These are phyloP conservation scores for Nycteola revayana DNA, from an alignment of 2,888 invertebrate species.

Conservation along the genomic window DNA sequence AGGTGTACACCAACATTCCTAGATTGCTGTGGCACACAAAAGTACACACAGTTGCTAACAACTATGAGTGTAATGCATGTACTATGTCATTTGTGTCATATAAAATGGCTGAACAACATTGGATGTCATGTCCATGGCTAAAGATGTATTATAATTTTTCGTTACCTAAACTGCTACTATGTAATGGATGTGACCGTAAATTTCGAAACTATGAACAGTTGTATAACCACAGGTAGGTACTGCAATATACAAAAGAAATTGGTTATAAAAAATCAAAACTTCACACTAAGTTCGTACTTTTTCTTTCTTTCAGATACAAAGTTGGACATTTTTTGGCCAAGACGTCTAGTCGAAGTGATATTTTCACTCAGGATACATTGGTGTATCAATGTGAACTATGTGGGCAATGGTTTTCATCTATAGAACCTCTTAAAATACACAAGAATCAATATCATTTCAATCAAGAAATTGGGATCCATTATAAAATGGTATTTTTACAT, in stretches of 20 bases:
- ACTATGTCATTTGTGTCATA: conserved; percentile 59
- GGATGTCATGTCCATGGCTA: conserved; percentile 65
- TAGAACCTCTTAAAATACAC: conserved; percentile 55
- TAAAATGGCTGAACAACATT: conserved; percentile 67
- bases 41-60: conserved; percentile 83
- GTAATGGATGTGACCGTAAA: conserved; percentile 74
- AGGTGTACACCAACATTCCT: conserved; percentile 72
- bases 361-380: conserved; percentile 38
- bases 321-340: conserved; percentile 66
- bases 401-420: conserved; percentile 53
- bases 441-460: conserved; percentile 58
- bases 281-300: too few relatives aligned
- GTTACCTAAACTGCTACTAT: conserved; percentile 66
- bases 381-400: conserved; percentile 75
- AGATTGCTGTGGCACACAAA: conserved; percentile 65
- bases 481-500: conserved; percentile 46
- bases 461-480: conserved; percentile 40
- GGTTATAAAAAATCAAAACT: too few relatives aligned
- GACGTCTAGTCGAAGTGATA: conserved; percentile 37
- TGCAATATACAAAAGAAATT: too few relatives aligned
- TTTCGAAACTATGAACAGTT: conserved; percentile 73
- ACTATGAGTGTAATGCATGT: conserved; percentile 84
- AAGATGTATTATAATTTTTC: conserved; percentile 62
- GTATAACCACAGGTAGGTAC: conserved; percentile 75
- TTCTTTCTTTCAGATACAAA: conserved; percentile 64